These are phyloP conservation scores for Tretioscincus oriximinensis DNA, from an alignment of 2,113 vertebrate species.

Conservation along the genomic window DNA sequence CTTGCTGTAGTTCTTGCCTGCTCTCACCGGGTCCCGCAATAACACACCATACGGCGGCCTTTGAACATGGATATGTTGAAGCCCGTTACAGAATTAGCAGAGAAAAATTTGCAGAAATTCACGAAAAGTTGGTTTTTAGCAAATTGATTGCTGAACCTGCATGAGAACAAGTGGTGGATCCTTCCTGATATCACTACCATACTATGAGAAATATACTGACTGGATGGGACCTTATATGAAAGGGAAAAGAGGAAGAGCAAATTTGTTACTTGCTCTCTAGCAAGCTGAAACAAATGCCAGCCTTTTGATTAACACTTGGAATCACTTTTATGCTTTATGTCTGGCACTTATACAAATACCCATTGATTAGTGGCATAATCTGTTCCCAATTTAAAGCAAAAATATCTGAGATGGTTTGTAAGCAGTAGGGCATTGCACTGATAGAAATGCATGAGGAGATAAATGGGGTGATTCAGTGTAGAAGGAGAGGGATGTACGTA, in stretches of 20 bases:
- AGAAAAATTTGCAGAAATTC: too few relatives aligned
- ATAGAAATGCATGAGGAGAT: neutral
- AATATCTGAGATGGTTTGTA: neutral
- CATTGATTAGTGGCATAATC: conserved; percentile 65
- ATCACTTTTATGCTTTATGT: conserved; percentile 59
- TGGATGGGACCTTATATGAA: conserved; percentile 28
- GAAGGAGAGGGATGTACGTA: too few relatives aligned
- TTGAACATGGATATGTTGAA: too few relatives aligned
- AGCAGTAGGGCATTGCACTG: neutral
- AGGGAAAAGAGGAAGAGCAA: conserved; percentile 17
- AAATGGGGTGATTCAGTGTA: neutral
- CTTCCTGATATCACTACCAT: too few relatives aligned
- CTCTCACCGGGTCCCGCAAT: too few relatives aligned
- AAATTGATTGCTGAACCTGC: too few relatives aligned
- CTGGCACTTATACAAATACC: conserved; percentile 66
- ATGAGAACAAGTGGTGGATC: too few relatives aligned
- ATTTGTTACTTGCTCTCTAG: conserved; percentile 44
- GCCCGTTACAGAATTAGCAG: too few relatives aligned
- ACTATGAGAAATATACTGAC: too few relatives aligned
- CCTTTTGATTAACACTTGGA: conserved; percentile 69
- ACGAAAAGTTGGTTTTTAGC: too few relatives aligned
- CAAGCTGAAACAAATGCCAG: conserved; percentile 52
- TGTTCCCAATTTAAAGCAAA: conserved; percentile 71
- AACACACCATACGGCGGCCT: too few relatives aligned
- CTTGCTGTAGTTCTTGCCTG: too few relatives aligned